Percentiles rank a stretch among this genome's conserved stretches.
These are phyloP conservation scores for Hyaena hyaena DNA, from an alignment of 2,113 vertebrate species.

Conservation along the genomic window DNA sequence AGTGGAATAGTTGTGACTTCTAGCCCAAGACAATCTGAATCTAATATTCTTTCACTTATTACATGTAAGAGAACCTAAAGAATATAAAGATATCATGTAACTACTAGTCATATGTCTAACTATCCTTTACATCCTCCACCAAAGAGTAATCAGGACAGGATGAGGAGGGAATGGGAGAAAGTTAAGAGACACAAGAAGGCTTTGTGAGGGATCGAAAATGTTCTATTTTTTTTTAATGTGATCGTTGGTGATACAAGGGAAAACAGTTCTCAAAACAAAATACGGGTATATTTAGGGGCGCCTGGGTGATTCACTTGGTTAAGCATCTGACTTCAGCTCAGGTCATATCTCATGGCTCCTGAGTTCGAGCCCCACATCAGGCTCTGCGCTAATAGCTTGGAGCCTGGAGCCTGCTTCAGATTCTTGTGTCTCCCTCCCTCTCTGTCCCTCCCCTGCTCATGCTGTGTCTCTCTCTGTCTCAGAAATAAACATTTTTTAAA, in stretches of 20 bases:
- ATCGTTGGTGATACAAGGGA: neutral
- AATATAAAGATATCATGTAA: neutral
- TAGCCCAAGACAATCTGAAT: neutral
- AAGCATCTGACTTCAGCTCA: too few species aligned
- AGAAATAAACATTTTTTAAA: too few species aligned
- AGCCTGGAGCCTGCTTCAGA: too few species aligned
- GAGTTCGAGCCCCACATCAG: too few species aligned
- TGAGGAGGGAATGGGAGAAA: neutral
- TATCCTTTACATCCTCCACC: neutral
- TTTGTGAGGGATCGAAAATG: neutral
- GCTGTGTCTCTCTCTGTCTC: too few species aligned
- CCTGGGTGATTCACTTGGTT: too few species aligned
- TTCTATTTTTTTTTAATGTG: neutral
- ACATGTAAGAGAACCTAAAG: neutral
- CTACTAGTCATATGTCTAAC: neutral
- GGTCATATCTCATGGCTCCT: too few species aligned
- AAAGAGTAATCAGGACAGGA: slow-evolving; percentile 9
- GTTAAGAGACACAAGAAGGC: neutral
- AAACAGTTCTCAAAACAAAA: slow-evolving; percentile 19
- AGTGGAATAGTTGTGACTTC: neutral
- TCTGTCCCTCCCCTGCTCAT: too few species aligned
- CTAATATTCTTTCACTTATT: neutral
- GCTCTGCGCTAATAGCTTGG: too few species aligned
- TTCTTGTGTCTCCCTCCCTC: too few species aligned
- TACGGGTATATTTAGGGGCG: too few species aligned